A percentile compares a stretch with the other conserved stretches of the same genome.
Evolutionary conservation across 2,113 vertebrate genomes (phyloP).

Genomic region (Lycaon pictus): DNA sequence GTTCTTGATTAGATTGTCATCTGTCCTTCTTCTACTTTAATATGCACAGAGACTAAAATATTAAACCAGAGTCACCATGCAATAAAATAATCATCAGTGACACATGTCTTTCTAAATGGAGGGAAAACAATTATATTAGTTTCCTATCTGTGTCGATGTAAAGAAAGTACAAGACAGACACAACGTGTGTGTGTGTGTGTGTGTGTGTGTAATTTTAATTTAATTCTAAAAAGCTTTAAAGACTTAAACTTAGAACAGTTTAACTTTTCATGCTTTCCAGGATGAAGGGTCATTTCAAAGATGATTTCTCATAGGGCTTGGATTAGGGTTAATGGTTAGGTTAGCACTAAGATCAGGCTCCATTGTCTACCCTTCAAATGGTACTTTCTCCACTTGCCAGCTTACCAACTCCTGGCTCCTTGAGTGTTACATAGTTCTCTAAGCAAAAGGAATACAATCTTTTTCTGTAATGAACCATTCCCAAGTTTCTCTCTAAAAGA

Average conservation of each 20-base stretch:
- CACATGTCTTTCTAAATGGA: slow-evolving; percentile 20
- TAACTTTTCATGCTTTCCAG: slow-evolving; percentile 48
- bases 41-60: slow-evolving; percentile 11
- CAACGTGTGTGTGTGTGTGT: not conserved
- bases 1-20: slow-evolving; percentile 53
- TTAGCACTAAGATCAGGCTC: not conserved
- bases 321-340: not conserved
- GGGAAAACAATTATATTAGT: slow-evolving; percentile 13
- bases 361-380: not conserved
- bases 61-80: slow-evolving; percentile 47
- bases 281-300: not conserved
- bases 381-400: not conserved
- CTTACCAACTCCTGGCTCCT: not conserved
- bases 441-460: not conserved
- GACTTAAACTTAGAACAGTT: slow-evolving; percentile 61
- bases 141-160: slow-evolving; percentile 65
- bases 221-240: slow-evolving; percentile 44
- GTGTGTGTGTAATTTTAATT: not conserved
- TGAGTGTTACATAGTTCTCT: not conserved
- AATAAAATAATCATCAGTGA: slow-evolving; percentile 67
- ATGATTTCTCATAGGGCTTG: not conserved
- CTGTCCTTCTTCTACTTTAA: slow-evolving; percentile 72
- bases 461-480: not conserved
- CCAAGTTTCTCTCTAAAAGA: not conserved
- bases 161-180: slow-evolving; percentile 75